A percentile compares a stretch with the other conserved stretches of the same genome.
phyloP scores from a whole-genome alignment of 2,113 vertebrate genomes.

The Forbesichthys agassizii region DNA sequence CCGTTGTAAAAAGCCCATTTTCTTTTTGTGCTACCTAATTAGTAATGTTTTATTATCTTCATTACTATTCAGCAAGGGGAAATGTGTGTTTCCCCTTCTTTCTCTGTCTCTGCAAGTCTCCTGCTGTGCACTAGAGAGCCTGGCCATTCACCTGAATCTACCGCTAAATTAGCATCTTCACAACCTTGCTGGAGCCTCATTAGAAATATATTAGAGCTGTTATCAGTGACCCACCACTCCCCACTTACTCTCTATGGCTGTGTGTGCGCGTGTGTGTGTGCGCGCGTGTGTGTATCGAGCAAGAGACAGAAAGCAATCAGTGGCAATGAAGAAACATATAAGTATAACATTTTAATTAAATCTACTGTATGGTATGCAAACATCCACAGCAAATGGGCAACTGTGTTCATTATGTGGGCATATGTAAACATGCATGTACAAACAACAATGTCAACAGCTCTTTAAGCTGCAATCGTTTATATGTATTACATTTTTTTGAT shows the following conservation, averaged over 20 bases:
- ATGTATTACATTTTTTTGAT: too few relatives aligned
- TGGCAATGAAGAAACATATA: background rate
- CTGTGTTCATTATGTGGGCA: too few relatives aligned
- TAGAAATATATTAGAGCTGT: constrained; percentile 69
- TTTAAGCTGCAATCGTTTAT: too few relatives aligned
- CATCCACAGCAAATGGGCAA: too few relatives aligned
- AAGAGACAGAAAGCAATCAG: background rate
- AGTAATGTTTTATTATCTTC: background rate
- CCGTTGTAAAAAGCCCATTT: background rate
- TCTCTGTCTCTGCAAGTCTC: constrained; percentile 9
- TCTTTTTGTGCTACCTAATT: background rate
- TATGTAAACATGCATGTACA: too few relatives aligned
- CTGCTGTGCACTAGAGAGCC: constrained; percentile 59
- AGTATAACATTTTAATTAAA: background rate
- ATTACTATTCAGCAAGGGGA: background rate
- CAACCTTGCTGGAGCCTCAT: constrained; percentile 69
- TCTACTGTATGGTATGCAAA: background rate
- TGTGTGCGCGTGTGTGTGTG: background rate
- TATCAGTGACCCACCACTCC: constrained; percentile 59
- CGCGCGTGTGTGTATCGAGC: background rate
- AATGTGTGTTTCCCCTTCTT: background rate
- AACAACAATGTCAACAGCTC: too few relatives aligned
- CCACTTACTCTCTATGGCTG: constrained; percentile 42
- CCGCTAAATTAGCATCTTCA: constrained; percentile 60
- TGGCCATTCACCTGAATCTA: constrained; percentile 60